Base-by-base conservation (phyloP, 2,888 invertebrate species). In the Eristalis arbustorum region DNA sequence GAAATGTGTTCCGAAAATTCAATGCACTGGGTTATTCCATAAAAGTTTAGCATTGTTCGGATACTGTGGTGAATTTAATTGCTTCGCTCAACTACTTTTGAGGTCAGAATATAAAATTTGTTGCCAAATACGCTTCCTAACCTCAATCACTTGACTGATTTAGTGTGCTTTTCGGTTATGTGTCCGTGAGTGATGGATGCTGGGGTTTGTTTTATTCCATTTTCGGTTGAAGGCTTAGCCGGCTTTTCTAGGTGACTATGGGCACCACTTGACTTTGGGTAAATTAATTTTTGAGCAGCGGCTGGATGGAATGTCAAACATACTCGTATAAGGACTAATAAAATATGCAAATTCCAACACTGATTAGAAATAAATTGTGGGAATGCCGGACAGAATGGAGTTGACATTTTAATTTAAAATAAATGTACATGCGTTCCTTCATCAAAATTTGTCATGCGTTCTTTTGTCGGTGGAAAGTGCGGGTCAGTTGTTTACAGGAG, bases 1-100 rank as follows among this genome's bases (percentile, higher is more conserved):
- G 49, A 49, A 59, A 23, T 23, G 25, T 59, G 59, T 28, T 59
- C 14, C 25, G 13, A 22, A 59, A 64, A 18, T 74, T 57, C 40
- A 25, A 61, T 61, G 42, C 42, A 42, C 42, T 6, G n/a, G 74
- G 28, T 57, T 25, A 22, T 37, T 42, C 11, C 40, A 61, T 34
- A 61, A 61, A 67, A 61, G 31, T 49, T 75, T n/a, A 34, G 8
- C 23, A 68, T 28, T 61, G 67, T 67, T 75, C 40, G 40, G 11
- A 31, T 59, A 13, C 42, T 23, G 28, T 61, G 76, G 34, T 14
- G 18, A 66, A 37, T 57, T 64, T 42, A 76, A 68, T 68, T 68
- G 59, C 31, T 34, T 31, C 63, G 37, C 63, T 64, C 18, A 64
- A 64, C 25, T 59, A 59, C 59, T 25, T 59, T 59, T 59, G 59